phyloP scores from a whole-genome alignment of 2,113 vertebrate genomes.

The Perccottus glenii region DNA sequence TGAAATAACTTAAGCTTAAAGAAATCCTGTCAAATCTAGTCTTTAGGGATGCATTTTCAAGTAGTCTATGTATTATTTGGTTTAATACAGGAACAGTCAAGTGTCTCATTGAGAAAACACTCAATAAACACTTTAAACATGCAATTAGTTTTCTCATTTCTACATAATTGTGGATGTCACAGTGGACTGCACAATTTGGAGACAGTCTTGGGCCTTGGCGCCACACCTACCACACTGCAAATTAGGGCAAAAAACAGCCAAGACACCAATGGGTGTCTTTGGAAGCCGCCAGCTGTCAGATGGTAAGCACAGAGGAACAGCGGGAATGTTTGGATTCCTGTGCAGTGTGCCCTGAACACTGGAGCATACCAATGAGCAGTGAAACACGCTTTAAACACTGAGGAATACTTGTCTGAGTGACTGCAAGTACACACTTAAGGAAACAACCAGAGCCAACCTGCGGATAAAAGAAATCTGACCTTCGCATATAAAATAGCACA shows the following conservation, averaged over 20 bases:
- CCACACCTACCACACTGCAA: background rate
- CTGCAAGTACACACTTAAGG: background rate
- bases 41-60: background rate
- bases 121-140: no score
- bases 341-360: background rate
- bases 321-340: constrained; percentile 1
- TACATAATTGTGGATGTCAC: background rate
- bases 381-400: constrained; percentile 7
- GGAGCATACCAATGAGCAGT: constrained; percentile 30
- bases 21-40: background rate
- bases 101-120: background rate
- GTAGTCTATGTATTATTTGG: background rate
- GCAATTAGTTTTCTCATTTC: no score
- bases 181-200: background rate
- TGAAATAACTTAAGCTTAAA: constrained; percentile 1
- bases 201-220: background rate
- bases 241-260: constrained; percentile 12
- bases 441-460: background rate
- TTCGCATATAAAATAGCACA: background rate
- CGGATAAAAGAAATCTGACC: background rate
- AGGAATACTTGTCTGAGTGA: constrained; percentile 30
- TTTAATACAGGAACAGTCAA: background rate
- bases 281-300: background rate
- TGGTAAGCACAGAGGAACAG: background rate
- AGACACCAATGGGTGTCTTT: background rate